phyloP scores from a whole-genome alignment of 2,888 invertebrate genomes.

The Drosophila niveifrons region DNA sequence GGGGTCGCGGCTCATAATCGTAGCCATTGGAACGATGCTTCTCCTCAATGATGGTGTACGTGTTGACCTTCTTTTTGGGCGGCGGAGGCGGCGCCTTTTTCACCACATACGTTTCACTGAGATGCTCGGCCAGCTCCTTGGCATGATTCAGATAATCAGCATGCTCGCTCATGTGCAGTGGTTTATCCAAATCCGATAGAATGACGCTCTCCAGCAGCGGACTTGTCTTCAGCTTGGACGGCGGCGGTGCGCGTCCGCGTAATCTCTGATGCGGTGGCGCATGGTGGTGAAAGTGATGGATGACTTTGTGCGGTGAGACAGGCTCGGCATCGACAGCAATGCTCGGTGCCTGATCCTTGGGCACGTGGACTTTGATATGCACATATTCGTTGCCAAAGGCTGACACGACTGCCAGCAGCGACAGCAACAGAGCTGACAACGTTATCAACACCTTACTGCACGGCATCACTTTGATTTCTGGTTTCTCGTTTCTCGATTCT shows the following conservation, averaged over 20 bases:
- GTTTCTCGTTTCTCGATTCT: background rate
- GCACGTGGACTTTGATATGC: conserved; percentile 79
- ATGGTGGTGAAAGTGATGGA: conserved; percentile 75
- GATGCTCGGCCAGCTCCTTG: conserved; percentile 64
- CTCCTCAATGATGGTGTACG: conserved; percentile 73
- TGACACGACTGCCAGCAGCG: conserved; percentile 19
- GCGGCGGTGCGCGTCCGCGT: conserved; percentile 29
- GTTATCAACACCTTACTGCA: background rate
- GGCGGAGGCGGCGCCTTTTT: conserved; percentile 44
- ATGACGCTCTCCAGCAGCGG: conserved; percentile 72
- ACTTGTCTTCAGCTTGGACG: conserved; percentile 38
- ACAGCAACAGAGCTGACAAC: conserved; percentile 10
- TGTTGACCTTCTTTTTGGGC: conserved; percentile 68
- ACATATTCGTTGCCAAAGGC: conserved; percentile 78
- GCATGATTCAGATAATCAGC: conserved; percentile 68
- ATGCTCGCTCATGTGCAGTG: conserved; percentile 56
- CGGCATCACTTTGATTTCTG: conserved; percentile 9
- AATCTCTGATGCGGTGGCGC: conserved; percentile 51
- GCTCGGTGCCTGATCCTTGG: conserved; percentile 62
- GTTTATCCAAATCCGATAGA: conserved; percentile 72
- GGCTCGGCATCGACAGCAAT: conserved; percentile 43
- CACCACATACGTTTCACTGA: conserved; percentile 56
- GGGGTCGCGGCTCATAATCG: conserved; percentile 47
- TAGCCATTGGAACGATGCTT: conserved; percentile 44
- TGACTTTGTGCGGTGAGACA: conserved; percentile 55